Base-by-base conservation (phyloP, 2,888 invertebrate genomes). In the Ormyrus labotus region DNA sequence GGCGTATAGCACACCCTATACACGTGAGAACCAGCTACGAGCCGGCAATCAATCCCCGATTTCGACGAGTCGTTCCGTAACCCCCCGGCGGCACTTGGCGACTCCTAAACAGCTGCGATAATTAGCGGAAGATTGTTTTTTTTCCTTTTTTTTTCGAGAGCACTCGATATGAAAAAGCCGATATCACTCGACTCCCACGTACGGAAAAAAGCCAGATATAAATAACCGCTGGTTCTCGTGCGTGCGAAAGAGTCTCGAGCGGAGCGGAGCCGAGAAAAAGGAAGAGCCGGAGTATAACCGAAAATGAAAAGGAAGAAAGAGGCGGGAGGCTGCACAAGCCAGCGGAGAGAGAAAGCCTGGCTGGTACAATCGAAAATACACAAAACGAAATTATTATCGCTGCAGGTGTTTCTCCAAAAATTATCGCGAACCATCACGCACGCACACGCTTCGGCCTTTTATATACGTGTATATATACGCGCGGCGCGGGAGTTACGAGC, bases 311-410 rank as follows among this genome's bases (percentile, higher is more conserved):
- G 63, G 47, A 51, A 63, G 63, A 68, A 53, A 72, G 51, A 60
- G 73, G 48, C 8, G 8, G 13, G n/a, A 10, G 48, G 10, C 11
- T 19, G 50, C 60, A 57, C 9, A 64, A 50, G 13, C 8, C n/a
- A 6, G 45, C n/a, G 57, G 8, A 58, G 48, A 34, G 34, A 34
- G 34, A 34, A 34, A 34, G 34, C 34, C 34, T 34, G 19, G 4
- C 34, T 51, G 50, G 50, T 64, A 81, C 81, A 81, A 81, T 77
- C 69, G 73, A 81, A 81, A 81, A 78, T 81, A 81, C 69, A 81
- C 74, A 78, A 81, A 78, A 81, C 63, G 70, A 78, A 78, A 81
- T 78, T 78, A 81, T 78, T 78, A 78, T 81, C 78, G 78, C 74
- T 78, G 74, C 81, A 81, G 74, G 81, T 81, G 78, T 81, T 81